These are phyloP conservation scores for Myrmecobius fasciatus DNA, from an alignment of 2,113 vertebrate species.

Conservation along the genomic window DNA sequence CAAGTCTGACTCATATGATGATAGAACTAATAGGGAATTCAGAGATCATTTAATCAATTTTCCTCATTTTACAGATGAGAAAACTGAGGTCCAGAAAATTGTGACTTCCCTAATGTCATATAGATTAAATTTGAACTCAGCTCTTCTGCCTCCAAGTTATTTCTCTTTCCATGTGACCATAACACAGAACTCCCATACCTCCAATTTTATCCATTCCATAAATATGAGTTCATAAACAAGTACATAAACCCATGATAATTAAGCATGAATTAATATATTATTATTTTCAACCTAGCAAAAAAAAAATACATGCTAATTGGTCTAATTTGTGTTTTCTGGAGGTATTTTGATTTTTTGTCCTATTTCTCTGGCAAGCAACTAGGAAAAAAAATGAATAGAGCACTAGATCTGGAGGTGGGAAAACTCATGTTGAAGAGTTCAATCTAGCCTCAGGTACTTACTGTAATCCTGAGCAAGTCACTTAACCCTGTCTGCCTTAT, in stretches of 20 bases:
- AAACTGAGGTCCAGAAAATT: background rate
- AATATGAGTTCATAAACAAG: background rate
- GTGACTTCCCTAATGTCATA: background rate
- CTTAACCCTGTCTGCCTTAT: background rate
- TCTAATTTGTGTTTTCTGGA: background rate
- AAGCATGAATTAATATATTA: background rate
- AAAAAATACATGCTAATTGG: background rate
- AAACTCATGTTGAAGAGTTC: background rate
- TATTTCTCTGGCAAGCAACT: background rate
- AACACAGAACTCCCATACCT: background rate
- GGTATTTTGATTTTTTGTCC: background rate
- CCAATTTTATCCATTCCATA: background rate
- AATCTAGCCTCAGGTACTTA: background rate
- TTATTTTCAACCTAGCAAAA: background rate
- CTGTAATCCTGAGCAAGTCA: background rate
- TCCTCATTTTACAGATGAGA: background rate
- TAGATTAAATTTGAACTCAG: background rate
- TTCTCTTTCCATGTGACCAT: background rate
- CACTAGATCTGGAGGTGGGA: background rate
- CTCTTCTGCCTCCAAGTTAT: background rate
- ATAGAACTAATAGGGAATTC: background rate
- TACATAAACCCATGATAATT: no score
- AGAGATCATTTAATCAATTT: background rate
- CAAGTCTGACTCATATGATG: background rate
- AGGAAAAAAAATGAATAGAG: background rate